Conservation (phyloP, 2,797 vertebrate species). For the Gallirallus australis region DNA sequence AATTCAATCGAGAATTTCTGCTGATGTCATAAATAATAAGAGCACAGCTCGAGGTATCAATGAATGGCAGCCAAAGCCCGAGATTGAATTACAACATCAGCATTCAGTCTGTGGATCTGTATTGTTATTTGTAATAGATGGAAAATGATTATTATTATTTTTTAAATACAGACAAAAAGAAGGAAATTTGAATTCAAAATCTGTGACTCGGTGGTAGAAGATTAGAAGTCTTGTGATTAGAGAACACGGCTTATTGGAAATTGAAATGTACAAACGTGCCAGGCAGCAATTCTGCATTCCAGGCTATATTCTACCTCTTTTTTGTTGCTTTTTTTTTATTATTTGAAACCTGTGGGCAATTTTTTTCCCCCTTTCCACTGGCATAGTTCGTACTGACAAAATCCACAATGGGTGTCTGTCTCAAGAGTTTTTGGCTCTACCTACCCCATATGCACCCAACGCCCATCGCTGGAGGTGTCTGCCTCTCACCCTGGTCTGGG, state of each 20-base stretch:
- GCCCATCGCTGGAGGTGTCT: background rate
- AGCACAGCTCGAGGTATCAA: slow-evolving; percentile 78
- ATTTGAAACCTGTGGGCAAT: background rate
- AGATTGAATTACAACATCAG: slow-evolving; percentile 83
- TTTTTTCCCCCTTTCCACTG: background rate
- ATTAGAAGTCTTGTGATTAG: slow-evolving; percentile 82
- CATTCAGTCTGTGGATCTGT: slow-evolving; percentile 78
- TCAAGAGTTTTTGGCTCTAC: background rate
- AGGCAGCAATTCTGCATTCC: slow-evolving; percentile 62
- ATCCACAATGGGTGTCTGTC: accelerated
- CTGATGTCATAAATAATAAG: slow-evolving; percentile 85
- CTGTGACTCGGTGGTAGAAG: slow-evolving; percentile 73
- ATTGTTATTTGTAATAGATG: slow-evolving; percentile 87
- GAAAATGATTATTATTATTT: slow-evolving; percentile 87
- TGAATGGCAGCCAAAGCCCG: slow-evolving; percentile 79
- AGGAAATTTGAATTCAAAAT: slow-evolving; percentile 84
- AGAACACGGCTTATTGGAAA: slow-evolving; percentile 75
- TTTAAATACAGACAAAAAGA: slow-evolving; percentile 84
- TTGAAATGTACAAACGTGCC: slow-evolving; percentile 79
- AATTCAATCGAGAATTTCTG: slow-evolving; percentile 83
- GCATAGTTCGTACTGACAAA: background rate
- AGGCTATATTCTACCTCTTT: slow-evolving; percentile 9
- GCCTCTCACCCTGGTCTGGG: background rate
- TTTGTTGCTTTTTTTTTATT: background rate
- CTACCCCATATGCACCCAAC: background rate